Evolutionary conservation across 2,797 vertebrate genomes (phyloP).

Genomic region (Apogon talboti): DNA sequence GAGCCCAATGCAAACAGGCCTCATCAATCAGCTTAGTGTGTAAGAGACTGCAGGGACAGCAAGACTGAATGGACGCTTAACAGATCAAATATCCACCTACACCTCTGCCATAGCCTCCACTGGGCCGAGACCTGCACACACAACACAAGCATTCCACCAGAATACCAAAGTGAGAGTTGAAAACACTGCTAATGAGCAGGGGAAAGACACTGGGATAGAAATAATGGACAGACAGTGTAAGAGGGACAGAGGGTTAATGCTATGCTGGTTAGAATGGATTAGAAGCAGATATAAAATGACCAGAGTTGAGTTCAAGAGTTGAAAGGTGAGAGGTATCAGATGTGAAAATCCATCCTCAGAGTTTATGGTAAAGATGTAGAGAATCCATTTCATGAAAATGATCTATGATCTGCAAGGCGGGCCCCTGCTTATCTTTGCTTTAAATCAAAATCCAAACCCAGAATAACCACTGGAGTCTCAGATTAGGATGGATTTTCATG

Average conservation of each 20-base stretch:
- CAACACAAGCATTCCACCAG: conserved; percentile 29
- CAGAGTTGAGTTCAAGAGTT: conserved; percentile 20
- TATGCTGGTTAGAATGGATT: conserved; percentile 35
- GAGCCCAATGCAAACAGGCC: conserved; percentile 64
- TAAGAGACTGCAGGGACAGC: conserved; percentile 65
- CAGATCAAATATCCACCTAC: conserved; percentile 72
- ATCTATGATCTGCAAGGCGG: background rate
- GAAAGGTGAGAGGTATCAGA: conserved; percentile 10
- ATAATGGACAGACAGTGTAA: conserved; percentile 36
- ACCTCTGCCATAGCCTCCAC: conserved; percentile 46
- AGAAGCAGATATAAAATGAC: conserved; percentile 22
- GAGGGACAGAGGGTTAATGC: conserved; percentile 30
- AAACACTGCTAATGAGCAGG: conserved; percentile 23
- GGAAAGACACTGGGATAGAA: conserved; percentile 15
- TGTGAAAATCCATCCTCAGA: conserved; percentile 57
- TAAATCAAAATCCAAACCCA: background rate
- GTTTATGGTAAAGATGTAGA: background rate
- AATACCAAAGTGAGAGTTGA: conserved; percentile 15
- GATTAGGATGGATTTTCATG: conserved; percentile 49
- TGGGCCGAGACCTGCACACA: conserved; percentile 27
- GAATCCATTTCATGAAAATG: background rate
- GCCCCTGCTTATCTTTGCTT: background rate
- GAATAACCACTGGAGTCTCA: background rate
- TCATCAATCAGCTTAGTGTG: conserved; percentile 75
- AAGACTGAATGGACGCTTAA: conserved; percentile 63